These are phyloP conservation scores for Cossypha dichroa DNA, from an alignment of 2,797 vertebrate species.

Conservation along the genomic window DNA sequence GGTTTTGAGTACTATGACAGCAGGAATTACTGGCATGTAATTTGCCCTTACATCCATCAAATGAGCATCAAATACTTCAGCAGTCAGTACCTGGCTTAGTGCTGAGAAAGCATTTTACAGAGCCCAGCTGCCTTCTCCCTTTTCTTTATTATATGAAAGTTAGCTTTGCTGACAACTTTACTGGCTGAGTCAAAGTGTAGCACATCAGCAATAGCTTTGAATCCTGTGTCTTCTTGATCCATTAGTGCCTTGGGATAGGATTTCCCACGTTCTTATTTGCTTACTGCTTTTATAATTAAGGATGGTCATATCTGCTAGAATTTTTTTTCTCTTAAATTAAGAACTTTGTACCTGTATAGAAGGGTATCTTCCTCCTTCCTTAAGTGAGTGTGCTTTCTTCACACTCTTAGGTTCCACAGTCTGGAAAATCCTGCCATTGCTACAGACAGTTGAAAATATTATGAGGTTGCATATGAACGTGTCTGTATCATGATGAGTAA, in stretches of 20 bases:
- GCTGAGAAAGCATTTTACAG: conserved; percentile 56
- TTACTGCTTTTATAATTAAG: neutral
- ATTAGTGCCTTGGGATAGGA: neutral
- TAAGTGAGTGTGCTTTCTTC: neutral
- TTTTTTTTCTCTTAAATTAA: neutral
- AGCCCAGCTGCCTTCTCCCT: conserved; percentile 7
- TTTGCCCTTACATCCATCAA: conserved; percentile 66
- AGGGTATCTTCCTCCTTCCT: neutral
- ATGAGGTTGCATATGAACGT: neutral
- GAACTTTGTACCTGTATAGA: neutral
- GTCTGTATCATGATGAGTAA: neutral
- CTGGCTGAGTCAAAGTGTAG: conserved; percentile 16
- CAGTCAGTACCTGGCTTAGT: neutral
- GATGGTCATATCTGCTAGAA: neutral
- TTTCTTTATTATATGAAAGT: conserved; percentile 37
- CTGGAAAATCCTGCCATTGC: neutral
- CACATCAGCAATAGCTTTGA: neutral
- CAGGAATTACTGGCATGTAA: conserved; percentile 53
- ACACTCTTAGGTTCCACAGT: neutral
- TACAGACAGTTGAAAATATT: neutral
- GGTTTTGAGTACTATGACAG: conserved; percentile 47
- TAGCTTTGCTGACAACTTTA: conserved; percentile 48
- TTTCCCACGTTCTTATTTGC: neutral
- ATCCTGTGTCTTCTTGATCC: neutral
- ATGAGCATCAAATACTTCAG: conserved; percentile 23